Evolutionary conservation across 1,140 invertebrate species (phyloP).

Genomic region (Drosophila eugracilis): DNA sequence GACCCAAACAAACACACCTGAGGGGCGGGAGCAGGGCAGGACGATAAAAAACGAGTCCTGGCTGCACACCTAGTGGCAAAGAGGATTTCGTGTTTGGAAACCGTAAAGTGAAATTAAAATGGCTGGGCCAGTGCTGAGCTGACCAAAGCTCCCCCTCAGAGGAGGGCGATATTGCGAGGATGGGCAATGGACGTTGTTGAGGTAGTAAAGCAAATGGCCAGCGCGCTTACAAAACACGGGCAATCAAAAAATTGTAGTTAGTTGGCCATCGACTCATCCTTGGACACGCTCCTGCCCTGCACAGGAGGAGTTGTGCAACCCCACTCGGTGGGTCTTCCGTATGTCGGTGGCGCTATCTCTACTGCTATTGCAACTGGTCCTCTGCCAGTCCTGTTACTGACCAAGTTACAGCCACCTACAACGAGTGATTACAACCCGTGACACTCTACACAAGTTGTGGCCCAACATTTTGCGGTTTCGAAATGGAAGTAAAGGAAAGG

Average conservation of each 20-base stretch:
- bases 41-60: slow-evolving; percentile 67
- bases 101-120: slow-evolving; percentile 83
- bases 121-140: slow-evolving; percentile 60
- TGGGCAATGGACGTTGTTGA: slow-evolving; percentile 10
- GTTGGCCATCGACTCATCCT: slow-evolving; percentile 71
- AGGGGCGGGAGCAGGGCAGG: slow-evolving; percentile 5
- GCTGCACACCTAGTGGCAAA: slow-evolving; percentile 63
- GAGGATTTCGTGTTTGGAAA: slow-evolving; percentile 80
- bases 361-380: slow-evolving; percentile 36
- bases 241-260: slow-evolving; percentile 64
- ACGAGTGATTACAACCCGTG: slow-evolving; percentile 75
- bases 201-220: slow-evolving; percentile 64
- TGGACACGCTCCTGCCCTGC: too few species aligned
- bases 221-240: slow-evolving; percentile 58
- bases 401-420: slow-evolving; percentile 67
- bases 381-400: slow-evolving; percentile 16
- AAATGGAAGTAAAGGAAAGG: slow-evolving; percentile 1
- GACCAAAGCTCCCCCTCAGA: slow-evolving; percentile 41
- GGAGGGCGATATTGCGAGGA: not conserved
- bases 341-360: slow-evolving; percentile 59
- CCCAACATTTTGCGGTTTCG: slow-evolving; percentile 55
- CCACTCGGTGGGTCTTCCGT: slow-evolving; percentile 19
- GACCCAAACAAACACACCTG: slow-evolving; percentile 45
- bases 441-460: slow-evolving; percentile 76
- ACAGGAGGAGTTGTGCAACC: too few species aligned